Evolutionary conservation across 2,797 vertebrate genomes (phyloP), one percentile per base, ranked within the genome.

Genomic region (Pipistrellus nathusii): DNA sequence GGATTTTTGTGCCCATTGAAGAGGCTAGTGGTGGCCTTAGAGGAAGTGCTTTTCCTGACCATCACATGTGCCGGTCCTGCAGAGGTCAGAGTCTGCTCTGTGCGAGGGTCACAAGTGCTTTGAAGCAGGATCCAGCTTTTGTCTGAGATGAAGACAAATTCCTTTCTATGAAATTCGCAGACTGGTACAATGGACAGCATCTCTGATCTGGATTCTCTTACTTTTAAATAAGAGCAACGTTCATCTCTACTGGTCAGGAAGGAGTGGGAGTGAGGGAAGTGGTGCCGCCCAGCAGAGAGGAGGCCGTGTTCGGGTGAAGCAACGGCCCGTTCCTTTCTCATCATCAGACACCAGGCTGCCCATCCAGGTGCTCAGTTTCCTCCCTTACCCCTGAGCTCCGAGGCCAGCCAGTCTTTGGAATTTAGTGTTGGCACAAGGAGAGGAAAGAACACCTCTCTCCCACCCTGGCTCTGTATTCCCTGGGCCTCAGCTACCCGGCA

Each of bases 331-430:
- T 59, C 27, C 30, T 77, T 35, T 32, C 35, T 72, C 5, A 17
- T 88, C n/a, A 0, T 12, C 59, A 48, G 83, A 48, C 84, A 69
- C 62, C 86, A 91, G 48, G 57, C 48, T 77, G 51, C 27, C 51
- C 1, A 3, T 46, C 62, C 32, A 10, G 32, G 73, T 17, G 90
- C 78, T 73, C 76, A 32, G n/a, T 71, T 89, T 93, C 92, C 90
- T 75, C 76, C 94, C 81, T 76, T 77, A 38, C 44, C 87, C 81
- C 72, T 15, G 55, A 35, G 53, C 64, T 93, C 73, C 0, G 1
- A 57, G 95, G 92, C 95, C 90, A 90, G 85, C 82, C 91, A 96
- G 69, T 80, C 53, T 88, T 93, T 93, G 94, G 91, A 95, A 95
- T 96, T 94, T 68, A 30, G 30, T 89, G 87, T 94, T 95, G 95